Evolutionary conservation across 1,140 invertebrate genomes (phyloP).

Genomic region (Euura lappo): DNA sequence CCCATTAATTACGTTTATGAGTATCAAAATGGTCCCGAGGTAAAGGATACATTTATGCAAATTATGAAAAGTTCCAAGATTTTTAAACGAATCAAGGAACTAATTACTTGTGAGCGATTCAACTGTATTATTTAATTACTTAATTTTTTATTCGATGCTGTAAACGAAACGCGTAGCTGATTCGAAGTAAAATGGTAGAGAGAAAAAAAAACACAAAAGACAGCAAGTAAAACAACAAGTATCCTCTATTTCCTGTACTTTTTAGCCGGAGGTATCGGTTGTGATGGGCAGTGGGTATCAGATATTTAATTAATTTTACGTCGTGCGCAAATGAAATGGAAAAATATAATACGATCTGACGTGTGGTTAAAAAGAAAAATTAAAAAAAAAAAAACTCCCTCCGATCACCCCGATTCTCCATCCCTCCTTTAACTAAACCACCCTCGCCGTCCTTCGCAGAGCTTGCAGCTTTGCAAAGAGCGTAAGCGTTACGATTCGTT

Average conservation of each 20-base stretch:
- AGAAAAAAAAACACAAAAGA: too few relatives aligned
- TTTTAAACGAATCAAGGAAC: not conserved
- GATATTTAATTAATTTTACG: conserved; percentile 52
- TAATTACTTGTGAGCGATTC: not conserved
- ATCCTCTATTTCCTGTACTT: not conserved
- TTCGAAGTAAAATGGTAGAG: too few relatives aligned
- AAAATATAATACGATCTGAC: conserved; percentile 46
- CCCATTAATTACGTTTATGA: conserved; percentile 61
- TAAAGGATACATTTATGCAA: not conserved
- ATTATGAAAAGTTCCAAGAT: conserved; percentile 12
- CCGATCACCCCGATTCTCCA: not conserved
- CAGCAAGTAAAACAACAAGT: too few relatives aligned
- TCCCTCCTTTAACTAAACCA: not conserved
- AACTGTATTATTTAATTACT: too few relatives aligned
- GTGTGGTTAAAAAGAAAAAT: conserved; percentile 24
- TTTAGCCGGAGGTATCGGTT: not conserved
- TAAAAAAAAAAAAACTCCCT: conserved; percentile 10
- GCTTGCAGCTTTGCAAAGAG: not conserved
- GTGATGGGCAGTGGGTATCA: conserved; percentile 30
- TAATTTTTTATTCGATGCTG: too few relatives aligned
- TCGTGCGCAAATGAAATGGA: conserved; percentile 45
- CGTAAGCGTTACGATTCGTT: too few relatives aligned
- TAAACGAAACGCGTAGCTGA: too few relatives aligned
- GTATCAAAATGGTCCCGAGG: conserved; percentile 49
- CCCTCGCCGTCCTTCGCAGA: not conserved